Evolutionary conservation across 2,113 vertebrate genomes (phyloP).

Genomic region (Petrocephalus zakoni): DNA sequence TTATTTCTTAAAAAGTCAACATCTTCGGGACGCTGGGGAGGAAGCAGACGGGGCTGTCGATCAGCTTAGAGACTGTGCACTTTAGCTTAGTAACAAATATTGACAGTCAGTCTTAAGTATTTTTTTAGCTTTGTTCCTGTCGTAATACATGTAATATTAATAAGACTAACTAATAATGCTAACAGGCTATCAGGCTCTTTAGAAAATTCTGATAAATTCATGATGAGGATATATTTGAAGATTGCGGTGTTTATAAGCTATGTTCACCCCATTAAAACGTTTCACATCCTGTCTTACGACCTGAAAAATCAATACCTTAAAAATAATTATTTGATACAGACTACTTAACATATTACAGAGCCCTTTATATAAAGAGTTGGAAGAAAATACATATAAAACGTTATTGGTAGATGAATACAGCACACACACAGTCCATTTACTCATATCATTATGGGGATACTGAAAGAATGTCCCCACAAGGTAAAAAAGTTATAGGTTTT

Average conservation of each 20-base stretch:
- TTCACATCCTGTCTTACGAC: background rate
- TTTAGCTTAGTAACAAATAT: background rate
- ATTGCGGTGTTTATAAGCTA: background rate
- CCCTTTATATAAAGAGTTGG: background rate
- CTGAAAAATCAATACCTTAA: background rate
- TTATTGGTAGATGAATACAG: background rate
- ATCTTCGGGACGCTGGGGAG: background rate
- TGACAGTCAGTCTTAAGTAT: background rate
- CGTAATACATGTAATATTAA: background rate
- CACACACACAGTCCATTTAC: background rate
- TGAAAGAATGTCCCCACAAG: no score
- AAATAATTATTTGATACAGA: background rate
- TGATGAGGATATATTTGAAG: background rate
- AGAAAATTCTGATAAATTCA: background rate
- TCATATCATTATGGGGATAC: no score
- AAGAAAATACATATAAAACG: background rate
- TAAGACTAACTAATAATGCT: background rate
- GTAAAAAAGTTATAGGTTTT: no score
- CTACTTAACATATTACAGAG: background rate
- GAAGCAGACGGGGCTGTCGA: background rate
- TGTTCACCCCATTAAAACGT: background rate
- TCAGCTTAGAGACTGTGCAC: background rate
- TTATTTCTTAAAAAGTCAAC: constrained; percentile 3
- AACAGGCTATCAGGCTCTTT: background rate
- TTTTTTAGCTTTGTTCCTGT: background rate